Percentiles rank a stretch among this genome's conserved stretches.
Evolutionary conservation across 1,140 invertebrate species (phyloP).

Genomic region (Cherax quadricarinatus): DNA sequence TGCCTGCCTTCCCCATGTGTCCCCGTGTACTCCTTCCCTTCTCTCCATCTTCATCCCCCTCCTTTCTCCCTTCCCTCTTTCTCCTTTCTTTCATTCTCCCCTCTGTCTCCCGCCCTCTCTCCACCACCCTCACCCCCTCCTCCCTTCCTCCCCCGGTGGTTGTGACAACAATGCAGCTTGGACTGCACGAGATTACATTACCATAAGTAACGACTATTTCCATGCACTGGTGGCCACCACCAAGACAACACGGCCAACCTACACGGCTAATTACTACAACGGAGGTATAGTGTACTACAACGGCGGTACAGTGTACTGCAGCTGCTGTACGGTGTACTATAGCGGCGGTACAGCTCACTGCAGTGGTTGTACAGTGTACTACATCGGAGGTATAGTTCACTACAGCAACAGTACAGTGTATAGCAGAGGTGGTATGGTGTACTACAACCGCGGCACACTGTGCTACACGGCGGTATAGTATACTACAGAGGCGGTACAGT

Average conservation of each 20-base stretch:
- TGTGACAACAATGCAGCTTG: conserved; percentile 1
- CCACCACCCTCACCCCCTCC: background rate
- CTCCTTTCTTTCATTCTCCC: background rate
- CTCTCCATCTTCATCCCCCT: background rate
- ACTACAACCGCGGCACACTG: too few relatives aligned
- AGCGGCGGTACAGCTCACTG: background rate
- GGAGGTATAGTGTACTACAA: background rate
- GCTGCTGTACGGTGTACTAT: background rate
- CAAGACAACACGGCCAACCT: conserved; percentile 30
- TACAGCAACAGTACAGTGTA: too few relatives aligned
- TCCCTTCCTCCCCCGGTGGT: background rate
- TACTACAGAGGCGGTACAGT: too few relatives aligned
- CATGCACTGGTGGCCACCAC: conserved; percentile 19
- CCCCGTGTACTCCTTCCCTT: background rate
- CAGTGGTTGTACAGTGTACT: background rate
- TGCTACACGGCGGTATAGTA: too few relatives aligned
- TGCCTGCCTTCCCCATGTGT: background rate
- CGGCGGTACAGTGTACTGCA: background rate
- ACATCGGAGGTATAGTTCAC: background rate
- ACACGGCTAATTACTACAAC: conserved; percentile 26
- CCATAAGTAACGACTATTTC: conserved; percentile 36
- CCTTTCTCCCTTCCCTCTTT: background rate
- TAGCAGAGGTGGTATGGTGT: too few relatives aligned
- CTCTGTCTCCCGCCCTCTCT: background rate
- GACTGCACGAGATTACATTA: conserved; percentile 27